These are phyloP conservation scores for Galendromus occidentalis DNA, from an alignment of 1,140 invertebrate species.

Conservation along the genomic window DNA sequence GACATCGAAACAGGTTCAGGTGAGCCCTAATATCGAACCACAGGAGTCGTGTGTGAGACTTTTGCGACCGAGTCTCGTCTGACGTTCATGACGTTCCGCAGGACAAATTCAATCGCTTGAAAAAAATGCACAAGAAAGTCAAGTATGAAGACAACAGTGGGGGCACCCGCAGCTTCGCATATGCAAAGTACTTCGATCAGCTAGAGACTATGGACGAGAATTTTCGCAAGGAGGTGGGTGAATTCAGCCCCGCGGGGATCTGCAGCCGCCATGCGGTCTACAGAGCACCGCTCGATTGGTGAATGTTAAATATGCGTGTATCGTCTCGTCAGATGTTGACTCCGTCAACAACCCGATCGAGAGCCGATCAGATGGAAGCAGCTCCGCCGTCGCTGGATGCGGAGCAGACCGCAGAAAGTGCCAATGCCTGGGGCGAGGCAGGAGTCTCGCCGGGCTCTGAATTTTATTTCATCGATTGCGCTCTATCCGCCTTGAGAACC, in stretches of 20 bases:
- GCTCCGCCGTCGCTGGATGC: neutral
- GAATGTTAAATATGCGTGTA: too few relatives aligned
- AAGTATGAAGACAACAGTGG: neutral
- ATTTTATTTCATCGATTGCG: slow-evolving; percentile 2
- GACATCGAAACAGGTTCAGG: slow-evolving; percentile 2
- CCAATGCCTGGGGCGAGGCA: neutral
- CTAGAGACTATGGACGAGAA: slow-evolving; percentile 1
- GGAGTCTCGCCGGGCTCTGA: neutral
- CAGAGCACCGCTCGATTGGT: too few relatives aligned
- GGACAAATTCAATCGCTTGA: slow-evolving; percentile 2
- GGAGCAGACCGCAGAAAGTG: neutral
- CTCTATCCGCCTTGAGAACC: neutral
- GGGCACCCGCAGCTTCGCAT: neutral
- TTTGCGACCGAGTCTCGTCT: too few relatives aligned
- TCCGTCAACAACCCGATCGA: too few relatives aligned
- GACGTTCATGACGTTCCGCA: too few relatives aligned
- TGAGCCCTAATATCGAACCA: neutral
- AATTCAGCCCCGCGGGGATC: too few relatives aligned
- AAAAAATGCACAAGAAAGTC: slow-evolving; percentile 9
- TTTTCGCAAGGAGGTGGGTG: neutral
- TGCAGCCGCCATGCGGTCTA: too few relatives aligned
- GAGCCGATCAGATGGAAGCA: neutral
- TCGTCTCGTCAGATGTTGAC: too few relatives aligned
- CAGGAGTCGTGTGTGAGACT: neutral
- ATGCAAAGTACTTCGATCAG: slow-evolving; percentile 8